Conservation (phyloP, 2,888 invertebrate species). For the Tiliacea aurago region DNA sequence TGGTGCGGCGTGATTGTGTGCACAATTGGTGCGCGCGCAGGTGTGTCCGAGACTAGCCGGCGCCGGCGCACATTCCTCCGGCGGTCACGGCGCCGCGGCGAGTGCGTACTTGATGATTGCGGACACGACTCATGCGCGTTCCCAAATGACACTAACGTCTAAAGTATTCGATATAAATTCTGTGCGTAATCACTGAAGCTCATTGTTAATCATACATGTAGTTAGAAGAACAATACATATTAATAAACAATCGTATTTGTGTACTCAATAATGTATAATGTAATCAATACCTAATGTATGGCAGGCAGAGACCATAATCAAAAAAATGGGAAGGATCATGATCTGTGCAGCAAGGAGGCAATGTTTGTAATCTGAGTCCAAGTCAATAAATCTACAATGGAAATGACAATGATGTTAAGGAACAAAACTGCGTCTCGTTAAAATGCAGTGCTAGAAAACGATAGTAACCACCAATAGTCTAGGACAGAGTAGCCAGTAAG, state of each 20-base stretch:
- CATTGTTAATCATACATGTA: conserved; percentile 38
- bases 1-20: conserved; percentile 71
- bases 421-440: not conserved
- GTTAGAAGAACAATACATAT: conserved; percentile 32
- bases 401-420: not conserved
- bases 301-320: not conserved
- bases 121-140: conserved; percentile 61
- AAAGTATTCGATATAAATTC: conserved; percentile 60
- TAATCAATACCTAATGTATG: not conserved
- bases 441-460: not conserved
- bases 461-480: not conserved
- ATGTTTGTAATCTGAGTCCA: not conserved
- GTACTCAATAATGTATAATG: too few species aligned
- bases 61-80: conserved; percentile 91
- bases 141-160: conserved; percentile 52
- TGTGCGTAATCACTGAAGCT: conserved; percentile 36
- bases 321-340: not conserved
- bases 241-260: conserved; percentile 8
- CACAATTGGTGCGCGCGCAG: conserved; percentile 85
- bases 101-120: conserved; percentile 72
- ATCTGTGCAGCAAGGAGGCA: too few species aligned
- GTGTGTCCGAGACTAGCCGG: conserved; percentile 92
- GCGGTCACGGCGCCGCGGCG: conserved; percentile 79
- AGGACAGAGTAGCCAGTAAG: not conserved
- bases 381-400: not conserved